Evolutionary conservation across 2,797 vertebrate species (phyloP).

Genomic region (Pristis pectinata): DNA sequence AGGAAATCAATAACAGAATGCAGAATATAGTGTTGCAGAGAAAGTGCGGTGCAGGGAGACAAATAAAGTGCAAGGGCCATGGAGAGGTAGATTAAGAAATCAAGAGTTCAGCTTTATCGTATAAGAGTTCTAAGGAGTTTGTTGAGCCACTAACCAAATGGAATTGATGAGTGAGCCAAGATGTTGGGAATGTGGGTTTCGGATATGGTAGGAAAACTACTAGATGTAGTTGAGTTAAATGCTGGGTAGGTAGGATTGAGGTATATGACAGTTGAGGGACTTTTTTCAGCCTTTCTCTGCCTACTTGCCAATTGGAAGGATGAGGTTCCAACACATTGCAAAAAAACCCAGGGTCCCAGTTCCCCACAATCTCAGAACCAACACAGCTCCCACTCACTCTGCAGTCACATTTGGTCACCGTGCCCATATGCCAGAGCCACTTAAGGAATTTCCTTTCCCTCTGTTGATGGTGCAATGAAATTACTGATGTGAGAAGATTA

Average conservation of each 20-base stretch:
- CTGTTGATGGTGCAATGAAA: background rate
- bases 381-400: background rate
- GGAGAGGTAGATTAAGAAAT: no score
- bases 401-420: no score
- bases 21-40: no score
- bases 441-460: background rate
- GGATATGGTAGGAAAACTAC: no score
- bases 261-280: background rate
- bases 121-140: no score
- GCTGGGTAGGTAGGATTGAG: background rate
- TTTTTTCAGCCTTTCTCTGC: background rate
- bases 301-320: background rate
- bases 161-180: background rate
- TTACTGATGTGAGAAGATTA: constrained; percentile 1
- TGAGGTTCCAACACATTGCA: background rate
- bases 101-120: no score
- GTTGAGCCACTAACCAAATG: background rate
- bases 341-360: no score
- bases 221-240: background rate
- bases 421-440: background rate
- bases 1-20: no score
- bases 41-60: no score
- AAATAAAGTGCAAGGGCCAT: no score
- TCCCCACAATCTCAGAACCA: background rate
- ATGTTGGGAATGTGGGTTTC: no score